phyloP scores from a whole-genome alignment of 2,113 vertebrate genomes.

The Pedionomus torquatus region DNA sequence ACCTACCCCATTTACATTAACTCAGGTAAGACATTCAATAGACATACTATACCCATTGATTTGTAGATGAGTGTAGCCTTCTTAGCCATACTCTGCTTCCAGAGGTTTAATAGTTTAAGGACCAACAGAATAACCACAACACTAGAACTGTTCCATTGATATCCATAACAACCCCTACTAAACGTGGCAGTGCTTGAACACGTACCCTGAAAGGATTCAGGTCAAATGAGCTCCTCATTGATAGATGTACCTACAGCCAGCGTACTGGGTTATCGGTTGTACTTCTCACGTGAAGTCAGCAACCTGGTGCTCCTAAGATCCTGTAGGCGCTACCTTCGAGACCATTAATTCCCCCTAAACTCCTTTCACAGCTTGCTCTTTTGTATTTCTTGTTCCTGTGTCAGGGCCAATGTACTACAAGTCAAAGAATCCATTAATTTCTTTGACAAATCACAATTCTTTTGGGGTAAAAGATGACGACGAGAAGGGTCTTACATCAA shows the following conservation, averaged over 20 bases:
- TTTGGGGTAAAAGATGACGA: background rate
- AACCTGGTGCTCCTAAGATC: fast-evolving
- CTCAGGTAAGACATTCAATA: background rate
- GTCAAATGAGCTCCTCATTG: background rate
- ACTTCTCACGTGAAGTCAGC: background rate
- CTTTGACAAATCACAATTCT: background rate
- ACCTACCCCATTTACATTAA: background rate
- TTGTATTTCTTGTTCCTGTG: background rate
- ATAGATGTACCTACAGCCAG: fast-evolving
- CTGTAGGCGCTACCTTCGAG: background rate
- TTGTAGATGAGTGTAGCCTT: background rate
- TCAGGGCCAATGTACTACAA: background rate
- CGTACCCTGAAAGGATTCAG: background rate
- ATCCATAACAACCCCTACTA: background rate
- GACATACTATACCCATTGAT: too few relatives aligned
- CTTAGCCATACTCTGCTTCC: background rate
- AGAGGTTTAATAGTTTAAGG: background rate
- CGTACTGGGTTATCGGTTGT: background rate
- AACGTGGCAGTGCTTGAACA: fast-evolving
- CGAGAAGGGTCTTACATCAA: background rate
- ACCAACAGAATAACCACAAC: background rate
- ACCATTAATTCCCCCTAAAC: background rate
- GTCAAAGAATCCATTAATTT: background rate
- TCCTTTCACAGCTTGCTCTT: background rate
- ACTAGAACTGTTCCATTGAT: background rate